Percentiles rank a stretch among this genome's conserved stretches.
These are phyloP conservation scores for Lordiphosa clarofinis DNA, from an alignment of 1,140 invertebrate genomes.

Conservation along the genomic window DNA sequence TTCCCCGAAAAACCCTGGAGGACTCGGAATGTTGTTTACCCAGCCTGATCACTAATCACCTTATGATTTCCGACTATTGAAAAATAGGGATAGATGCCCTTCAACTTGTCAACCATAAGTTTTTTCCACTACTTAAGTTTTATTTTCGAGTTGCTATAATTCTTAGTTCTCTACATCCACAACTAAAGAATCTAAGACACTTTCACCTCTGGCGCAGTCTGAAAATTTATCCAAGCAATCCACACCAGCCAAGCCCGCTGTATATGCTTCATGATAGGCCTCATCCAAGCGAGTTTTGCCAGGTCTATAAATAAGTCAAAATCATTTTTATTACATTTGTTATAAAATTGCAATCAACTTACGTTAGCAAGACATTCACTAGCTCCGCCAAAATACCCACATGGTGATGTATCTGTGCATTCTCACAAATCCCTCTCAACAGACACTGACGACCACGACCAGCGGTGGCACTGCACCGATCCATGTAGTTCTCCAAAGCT, in stretches of 20 bases:
- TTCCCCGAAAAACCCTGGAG: too few species aligned
- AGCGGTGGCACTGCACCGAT: constrained; percentile 24
- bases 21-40: too few species aligned
- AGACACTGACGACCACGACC: constrained; percentile 51
- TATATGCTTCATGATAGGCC: constrained; percentile 43
- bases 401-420: constrained; percentile 71
- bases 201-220: constrained; percentile 50
- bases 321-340: not conserved
- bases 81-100: too few species aligned
- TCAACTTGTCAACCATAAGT: too few species aligned
- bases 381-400: constrained; percentile 64
- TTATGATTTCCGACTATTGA: too few species aligned
- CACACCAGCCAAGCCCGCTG: constrained; percentile 51
- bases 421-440: constrained; percentile 69
- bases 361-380: constrained; percentile 65
- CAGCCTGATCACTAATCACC: too few species aligned
- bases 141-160: not conserved
- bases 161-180: constrained; percentile 34
- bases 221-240: constrained; percentile 46
- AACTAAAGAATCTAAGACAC: constrained; percentile 49
- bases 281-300: constrained; percentile 45
- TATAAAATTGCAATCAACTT: constrained; percentile 18
- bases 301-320: constrained; percentile 42
- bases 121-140: too few species aligned
- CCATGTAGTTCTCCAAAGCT: constrained; percentile 63